Evolutionary conservation across 2,888 invertebrate species (phyloP).

Genomic region (Sinodicranocentrus sp.): DNA sequence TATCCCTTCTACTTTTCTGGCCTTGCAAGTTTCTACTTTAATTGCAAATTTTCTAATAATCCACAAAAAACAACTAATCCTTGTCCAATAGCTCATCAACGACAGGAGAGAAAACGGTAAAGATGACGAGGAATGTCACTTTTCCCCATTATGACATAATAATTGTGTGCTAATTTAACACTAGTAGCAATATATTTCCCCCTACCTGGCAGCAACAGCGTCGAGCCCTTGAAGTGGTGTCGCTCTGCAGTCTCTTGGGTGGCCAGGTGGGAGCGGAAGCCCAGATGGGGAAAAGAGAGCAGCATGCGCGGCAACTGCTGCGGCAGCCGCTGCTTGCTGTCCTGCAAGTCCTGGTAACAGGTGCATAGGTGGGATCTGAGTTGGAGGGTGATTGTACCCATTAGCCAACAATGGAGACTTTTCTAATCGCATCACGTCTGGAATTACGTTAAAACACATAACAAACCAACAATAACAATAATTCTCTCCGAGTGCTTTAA

Average conservation of each 20-base stretch:
- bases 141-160: no score
- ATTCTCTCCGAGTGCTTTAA: background rate
- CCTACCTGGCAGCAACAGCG: constrained; percentile 90
- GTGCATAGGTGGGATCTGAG: constrained; percentile 94
- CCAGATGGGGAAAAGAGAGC: constrained; percentile 93
- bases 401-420: constrained; percentile 95
- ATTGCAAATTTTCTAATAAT: no score
- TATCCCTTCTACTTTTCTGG: no score
- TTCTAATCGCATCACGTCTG: constrained; percentile 84
- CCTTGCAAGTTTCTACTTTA: no score
- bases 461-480: constrained; percentile 19
- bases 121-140: no score
- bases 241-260: constrained; percentile 89
- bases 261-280: constrained; percentile 85
- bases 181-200: no score
- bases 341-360: constrained; percentile 89
- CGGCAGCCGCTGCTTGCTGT: constrained; percentile 78
- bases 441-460: constrained; percentile 48
- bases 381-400: constrained; percentile 96
- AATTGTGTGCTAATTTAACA: no score
- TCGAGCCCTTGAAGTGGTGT: constrained; percentile 84
- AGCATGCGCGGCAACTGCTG: constrained; percentile 81
- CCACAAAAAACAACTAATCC: no score
- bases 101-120: no score
- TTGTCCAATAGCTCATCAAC: no score